phyloP scores from a whole-genome alignment of 1,140 invertebrate species.

The Drosophila athabasca region DNA sequence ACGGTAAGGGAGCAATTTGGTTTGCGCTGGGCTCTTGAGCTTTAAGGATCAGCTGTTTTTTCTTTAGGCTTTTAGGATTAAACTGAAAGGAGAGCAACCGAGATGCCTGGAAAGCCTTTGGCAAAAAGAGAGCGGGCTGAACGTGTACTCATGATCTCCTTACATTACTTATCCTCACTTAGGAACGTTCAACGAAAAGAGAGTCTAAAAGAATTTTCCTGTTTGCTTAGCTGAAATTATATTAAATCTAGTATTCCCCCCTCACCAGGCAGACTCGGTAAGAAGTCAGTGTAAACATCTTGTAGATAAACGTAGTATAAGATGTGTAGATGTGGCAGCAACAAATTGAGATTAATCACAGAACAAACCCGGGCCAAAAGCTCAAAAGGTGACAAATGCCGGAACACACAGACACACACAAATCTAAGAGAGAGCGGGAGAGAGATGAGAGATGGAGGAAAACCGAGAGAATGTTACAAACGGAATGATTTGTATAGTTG shows the following conservation, averaged over 20 bases:
- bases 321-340: constrained; percentile 48
- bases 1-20: no score
- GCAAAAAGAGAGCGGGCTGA: no score
- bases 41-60: no score
- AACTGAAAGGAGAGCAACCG: no score
- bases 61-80: no score
- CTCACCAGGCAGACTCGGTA: no score
- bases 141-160: neutral
- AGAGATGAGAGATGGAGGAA: neutral
- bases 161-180: neutral
- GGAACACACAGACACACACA: constrained; percentile 25
- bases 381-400: constrained; percentile 74
- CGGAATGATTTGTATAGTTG: constrained; percentile 70
- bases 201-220: no score
- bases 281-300: constrained; percentile 22
- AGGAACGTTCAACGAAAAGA: no score
- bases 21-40: no score
- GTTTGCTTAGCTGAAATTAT: constrained; percentile 31
- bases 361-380: constrained; percentile 48
- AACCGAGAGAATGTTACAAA: constrained; percentile 15
- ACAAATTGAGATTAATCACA: constrained; percentile 77
- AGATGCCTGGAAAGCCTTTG: no score
- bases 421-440: neutral
- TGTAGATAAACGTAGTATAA: neutral
- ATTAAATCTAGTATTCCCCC: constrained; percentile 6